A percentile compares a stretch with the other conserved stretches of the same genome.
phyloP scores from a whole-genome alignment of 2,888 invertebrate genomes.

The Linyphia triangularis region DNA sequence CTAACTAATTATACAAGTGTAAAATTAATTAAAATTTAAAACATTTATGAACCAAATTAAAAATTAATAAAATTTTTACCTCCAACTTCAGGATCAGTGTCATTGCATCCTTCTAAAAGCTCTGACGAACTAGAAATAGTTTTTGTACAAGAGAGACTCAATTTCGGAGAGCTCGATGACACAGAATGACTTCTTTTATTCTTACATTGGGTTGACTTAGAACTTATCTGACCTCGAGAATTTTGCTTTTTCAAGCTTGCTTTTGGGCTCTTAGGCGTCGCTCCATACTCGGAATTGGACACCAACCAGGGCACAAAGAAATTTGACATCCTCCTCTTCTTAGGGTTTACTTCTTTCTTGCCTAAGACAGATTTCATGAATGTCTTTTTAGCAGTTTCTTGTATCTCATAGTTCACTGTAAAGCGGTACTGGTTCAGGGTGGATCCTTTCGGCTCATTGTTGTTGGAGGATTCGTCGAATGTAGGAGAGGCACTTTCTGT shows the following conservation, averaged over 20 bases:
- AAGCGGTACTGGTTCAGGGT: constrained; percentile 43
- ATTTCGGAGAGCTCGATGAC: constrained; percentile 12
- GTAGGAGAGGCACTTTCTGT: constrained; percentile 63
- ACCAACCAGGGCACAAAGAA: constrained; percentile 72
- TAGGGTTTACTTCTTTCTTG: constrained; percentile 27
- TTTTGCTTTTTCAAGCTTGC: constrained; percentile 31
- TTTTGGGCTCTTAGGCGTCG: constrained; percentile 43
- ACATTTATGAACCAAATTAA: neutral
- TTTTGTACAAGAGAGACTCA: constrained; percentile 37
- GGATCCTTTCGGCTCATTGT: neutral
- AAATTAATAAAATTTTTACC: constrained; percentile 27
- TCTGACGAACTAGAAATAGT: constrained; percentile 33
- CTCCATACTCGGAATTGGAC: constrained; percentile 40
- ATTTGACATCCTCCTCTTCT: constrained; percentile 65
- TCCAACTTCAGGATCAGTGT: neutral
- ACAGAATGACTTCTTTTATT: constrained; percentile 64
- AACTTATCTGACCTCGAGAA: neutral
- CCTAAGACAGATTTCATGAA: constrained; percentile 70
- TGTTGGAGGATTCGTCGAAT: constrained; percentile 36
- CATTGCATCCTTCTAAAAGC: constrained; percentile 5
- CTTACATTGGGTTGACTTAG: constrained; percentile 28
- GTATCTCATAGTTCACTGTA: constrained; percentile 36
- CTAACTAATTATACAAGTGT: neutral
- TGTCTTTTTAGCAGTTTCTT: constrained; percentile 57
- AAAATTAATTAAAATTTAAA: neutral